A percentile compares a stretch with the other conserved stretches of the same genome.
Evolutionary conservation across 2,113 vertebrate genomes (phyloP).

Genomic region (Drymodes brunneopygia): DNA sequence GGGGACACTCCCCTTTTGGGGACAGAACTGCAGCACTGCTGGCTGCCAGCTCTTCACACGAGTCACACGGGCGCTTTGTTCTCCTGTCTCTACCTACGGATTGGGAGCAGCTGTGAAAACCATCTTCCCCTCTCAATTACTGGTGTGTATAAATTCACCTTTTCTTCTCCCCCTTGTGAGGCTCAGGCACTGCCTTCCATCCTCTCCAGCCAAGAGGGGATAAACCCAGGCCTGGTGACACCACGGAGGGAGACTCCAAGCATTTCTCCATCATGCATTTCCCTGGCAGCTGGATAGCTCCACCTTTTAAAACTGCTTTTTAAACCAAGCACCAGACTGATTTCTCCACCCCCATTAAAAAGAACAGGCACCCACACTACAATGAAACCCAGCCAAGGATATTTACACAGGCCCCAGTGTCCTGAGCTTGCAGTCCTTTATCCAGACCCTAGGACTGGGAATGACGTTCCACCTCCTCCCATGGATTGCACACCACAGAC

Average conservation of each 20-base stretch:
- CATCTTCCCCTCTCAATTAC: not conserved
- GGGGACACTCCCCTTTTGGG: not conserved
- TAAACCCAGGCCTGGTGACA: not conserved
- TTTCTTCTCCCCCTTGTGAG: not conserved
- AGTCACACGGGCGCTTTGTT: not conserved
- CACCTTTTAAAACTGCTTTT: not conserved
- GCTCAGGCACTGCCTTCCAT: not conserved
- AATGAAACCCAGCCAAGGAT: not conserved
- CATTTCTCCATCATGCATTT: not conserved
- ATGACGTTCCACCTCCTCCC: not conserved
- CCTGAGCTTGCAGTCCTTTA: constrained; percentile 6
- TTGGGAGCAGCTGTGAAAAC: not conserved
- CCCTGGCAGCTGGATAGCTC: not conserved
- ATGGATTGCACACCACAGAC: not conserved
- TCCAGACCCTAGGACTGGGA: not conserved
- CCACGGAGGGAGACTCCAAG: not conserved
- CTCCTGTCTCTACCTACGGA: not conserved
- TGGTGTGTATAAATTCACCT: not conserved
- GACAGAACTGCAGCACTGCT: not conserved
- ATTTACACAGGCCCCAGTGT: not conserved
- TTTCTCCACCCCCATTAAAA: not conserved
- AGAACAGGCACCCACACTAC: fast-evolving
- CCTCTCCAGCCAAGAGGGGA: not conserved
- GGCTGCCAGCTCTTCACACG: not conserved
- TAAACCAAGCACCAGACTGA: not conserved